These are phyloP conservation scores for Caenorhabditis doughertyi DNA, from an alignment of 2,888 invertebrate species.

Conservation along the genomic window DNA sequence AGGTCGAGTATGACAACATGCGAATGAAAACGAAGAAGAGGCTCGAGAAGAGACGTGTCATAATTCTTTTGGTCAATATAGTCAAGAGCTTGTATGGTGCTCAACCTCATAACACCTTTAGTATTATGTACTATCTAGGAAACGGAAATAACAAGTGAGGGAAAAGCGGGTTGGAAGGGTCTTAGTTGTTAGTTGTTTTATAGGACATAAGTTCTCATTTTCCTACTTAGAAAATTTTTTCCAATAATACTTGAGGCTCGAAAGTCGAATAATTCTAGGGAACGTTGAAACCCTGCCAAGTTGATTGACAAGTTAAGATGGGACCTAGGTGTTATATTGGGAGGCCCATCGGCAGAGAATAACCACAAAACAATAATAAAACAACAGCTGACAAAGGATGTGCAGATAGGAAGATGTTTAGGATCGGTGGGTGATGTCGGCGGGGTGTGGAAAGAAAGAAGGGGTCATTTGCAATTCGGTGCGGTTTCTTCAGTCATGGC, in stretches of 20 bases:
- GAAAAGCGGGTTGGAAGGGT: neutral
- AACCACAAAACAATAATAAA: conserved; percentile 59
- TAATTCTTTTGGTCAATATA: conserved; percentile 58
- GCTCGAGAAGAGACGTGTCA: conserved; percentile 42
- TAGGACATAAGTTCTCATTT: too few species aligned
- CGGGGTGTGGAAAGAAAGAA: conserved; percentile 3
- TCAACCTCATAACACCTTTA: conserved; percentile 46
- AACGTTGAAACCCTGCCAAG: neutral
- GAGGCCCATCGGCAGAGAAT: conserved; percentile 23
- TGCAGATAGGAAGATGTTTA: conserved; percentile 13
- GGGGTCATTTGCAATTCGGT: conserved; percentile 56
- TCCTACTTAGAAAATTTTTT: too few species aligned
- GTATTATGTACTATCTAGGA: conserved; percentile 23
- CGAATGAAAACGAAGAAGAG: conserved; percentile 21
- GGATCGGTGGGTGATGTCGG: conserved; percentile 14
- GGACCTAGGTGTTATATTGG: conserved; percentile 26
- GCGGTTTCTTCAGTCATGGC: conserved; percentile 43
- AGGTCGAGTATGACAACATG: conserved; percentile 50
- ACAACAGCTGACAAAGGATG: conserved; percentile 51
- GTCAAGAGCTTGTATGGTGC: conserved; percentile 50
- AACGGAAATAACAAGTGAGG: neutral
- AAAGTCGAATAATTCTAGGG: neutral
- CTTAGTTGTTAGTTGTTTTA: too few species aligned
- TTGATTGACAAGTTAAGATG: neutral
- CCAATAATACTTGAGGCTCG: too few species aligned